Conservation (phyloP, 2,113 vertebrate species). For the Phrynosoma blainvillii region DNA sequence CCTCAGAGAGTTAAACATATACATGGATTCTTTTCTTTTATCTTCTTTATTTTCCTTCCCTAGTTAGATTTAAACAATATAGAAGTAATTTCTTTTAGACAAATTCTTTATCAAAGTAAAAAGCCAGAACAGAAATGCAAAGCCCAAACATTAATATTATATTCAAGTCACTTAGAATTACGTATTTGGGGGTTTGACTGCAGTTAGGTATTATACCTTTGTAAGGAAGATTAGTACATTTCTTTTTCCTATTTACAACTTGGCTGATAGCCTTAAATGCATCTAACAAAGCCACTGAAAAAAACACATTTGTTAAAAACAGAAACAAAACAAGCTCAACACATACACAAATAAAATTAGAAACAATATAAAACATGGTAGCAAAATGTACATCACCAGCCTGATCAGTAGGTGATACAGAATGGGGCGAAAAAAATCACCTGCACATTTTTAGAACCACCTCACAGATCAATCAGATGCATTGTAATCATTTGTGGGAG, state of each 20-base stretch:
- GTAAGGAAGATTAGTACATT: conserved; percentile 14
- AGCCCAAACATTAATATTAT: neutral
- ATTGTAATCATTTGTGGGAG: conserved; percentile 60
- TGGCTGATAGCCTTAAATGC: neutral
- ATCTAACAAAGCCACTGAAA: neutral
- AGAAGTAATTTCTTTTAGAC: conserved; percentile 46
- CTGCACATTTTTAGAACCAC: conserved; percentile 55
- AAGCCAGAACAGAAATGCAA: neutral
- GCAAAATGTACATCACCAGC: neutral
- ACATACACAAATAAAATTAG: neutral
- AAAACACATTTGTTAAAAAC: neutral
- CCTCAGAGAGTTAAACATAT: conserved; percentile 43
- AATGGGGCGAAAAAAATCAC: conserved; percentile 31
- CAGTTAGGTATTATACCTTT: conserved; percentile 19
- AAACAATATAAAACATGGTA: neutral
- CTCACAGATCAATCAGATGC: conserved; percentile 65
- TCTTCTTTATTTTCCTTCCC: conserved; percentile 23
- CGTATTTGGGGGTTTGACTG: neutral
- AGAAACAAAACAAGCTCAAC: neutral
- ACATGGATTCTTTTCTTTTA: conserved; percentile 43
- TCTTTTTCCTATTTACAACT: neutral
- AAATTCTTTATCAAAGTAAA: conserved; percentile 46
- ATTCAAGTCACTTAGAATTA: conserved; percentile 37
- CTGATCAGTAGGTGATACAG: conserved; percentile 20
- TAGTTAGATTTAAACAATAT: conserved; percentile 49